A percentile compares a stretch with the other conserved stretches of the same genome.
phyloP scores from a whole-genome alignment of 2,888 invertebrate genomes.

The Dasysyrphus tricinctus region DNA sequence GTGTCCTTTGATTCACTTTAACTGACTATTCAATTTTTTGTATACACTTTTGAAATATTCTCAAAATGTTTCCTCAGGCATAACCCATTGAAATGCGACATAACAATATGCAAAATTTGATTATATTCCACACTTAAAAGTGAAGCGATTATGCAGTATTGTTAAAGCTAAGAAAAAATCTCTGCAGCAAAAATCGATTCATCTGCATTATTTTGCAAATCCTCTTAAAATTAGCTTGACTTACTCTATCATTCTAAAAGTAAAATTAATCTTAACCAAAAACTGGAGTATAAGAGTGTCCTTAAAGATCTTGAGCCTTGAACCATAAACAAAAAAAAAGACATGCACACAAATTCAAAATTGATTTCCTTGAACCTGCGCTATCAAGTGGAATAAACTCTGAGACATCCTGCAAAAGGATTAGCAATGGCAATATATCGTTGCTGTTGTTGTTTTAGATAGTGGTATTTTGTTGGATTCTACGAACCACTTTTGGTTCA shows the following conservation, averaged over 20 bases:
- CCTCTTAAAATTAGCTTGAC: not conserved
- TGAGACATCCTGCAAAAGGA: constrained; percentile 53
- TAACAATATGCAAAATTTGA: too few relatives aligned
- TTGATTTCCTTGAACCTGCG: constrained; percentile 55
- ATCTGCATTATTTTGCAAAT: constrained; percentile 3
- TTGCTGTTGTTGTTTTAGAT: not conserved
- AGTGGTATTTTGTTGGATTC: constrained; percentile 12
- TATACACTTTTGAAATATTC: too few relatives aligned
- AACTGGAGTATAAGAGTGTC: not conserved
- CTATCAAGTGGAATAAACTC: constrained; percentile 63
- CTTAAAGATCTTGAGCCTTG: constrained; percentile 4
- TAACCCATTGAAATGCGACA: too few relatives aligned
- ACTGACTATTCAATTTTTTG: too few relatives aligned
- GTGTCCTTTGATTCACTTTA: too few relatives aligned
- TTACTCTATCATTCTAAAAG: not conserved
- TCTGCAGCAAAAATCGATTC: constrained; percentile 10
- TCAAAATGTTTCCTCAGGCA: too few relatives aligned
- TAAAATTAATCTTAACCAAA: not conserved
- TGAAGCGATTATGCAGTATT: constrained; percentile 11
- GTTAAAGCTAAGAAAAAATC: not conserved
- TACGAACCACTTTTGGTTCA: not conserved
- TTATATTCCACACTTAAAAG: not conserved
- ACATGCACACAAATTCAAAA: constrained; percentile 55
- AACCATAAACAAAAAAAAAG: constrained; percentile 5
- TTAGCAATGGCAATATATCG: constrained; percentile 44